Evolutionary conservation across 2,888 invertebrate genomes (phyloP), one percentile per base, ranked within the genome.

Genomic region (Sericinus montela): DNA sequence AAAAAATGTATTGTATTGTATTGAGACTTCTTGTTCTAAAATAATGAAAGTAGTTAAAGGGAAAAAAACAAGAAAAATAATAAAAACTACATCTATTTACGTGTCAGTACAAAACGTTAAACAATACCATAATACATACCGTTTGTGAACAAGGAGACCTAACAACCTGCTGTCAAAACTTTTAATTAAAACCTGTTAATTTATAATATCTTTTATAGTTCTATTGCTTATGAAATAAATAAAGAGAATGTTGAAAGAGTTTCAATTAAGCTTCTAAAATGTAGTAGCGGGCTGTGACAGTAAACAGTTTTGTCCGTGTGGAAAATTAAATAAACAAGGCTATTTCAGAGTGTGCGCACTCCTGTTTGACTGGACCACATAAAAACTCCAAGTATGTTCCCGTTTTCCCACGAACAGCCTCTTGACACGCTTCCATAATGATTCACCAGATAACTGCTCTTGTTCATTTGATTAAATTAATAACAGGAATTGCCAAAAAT

Each of bases 371-470:
- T 29, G 35, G 30, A 41, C 37, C 39, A 44, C 40, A 40, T 49
- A 45, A 5, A 32, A 32, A 7, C n/a, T 25, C n/a, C 15, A 25
- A 11, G 30, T 50, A 35, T 45, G 50, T 51, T 39, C 23, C 35
- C 49, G 35, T 42, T 25, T 49, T n/a, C 40, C 45, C 41, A 49
- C 44, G 39, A 71, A 65, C 72, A 60, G 57, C 56, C 73, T 61
- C 76, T 78, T 78, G 77, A 80, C 76, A 80, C 66, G 58, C 61
- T 77, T 75, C 62, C 72, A 69, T 76, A 74, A 77, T 80, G 67
- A 77, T 71, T 75, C 67, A 71, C 67, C 70, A 65, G 59, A 73
- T 72, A 71, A 69, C 67, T 63, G 65, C 72, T 72, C 74, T 72
- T 71, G 72, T 25, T 16, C 14, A 62, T 59, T 58, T 64, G 64